Evolutionary conservation across 2,888 invertebrate species (phyloP), one percentile per base, ranked within the genome.

Genomic region (Candidula unifasciata): DNA sequence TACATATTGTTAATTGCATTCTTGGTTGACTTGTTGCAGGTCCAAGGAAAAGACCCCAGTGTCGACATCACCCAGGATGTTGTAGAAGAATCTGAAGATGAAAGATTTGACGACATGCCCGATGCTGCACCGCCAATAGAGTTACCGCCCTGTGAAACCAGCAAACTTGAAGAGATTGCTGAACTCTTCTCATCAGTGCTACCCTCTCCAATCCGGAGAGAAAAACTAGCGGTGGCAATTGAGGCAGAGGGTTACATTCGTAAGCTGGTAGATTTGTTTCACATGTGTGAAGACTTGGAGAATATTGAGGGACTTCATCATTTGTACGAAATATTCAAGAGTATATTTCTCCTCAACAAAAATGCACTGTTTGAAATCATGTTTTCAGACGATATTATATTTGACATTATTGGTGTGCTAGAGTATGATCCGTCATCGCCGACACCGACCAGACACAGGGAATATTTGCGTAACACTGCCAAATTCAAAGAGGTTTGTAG

Each of bases 11-110:
- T 44, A 60, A n/a, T 60, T 21, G 21, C 13, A 33, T 33, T 54
- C 68, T 30, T 30, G 16, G 13, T 33, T 52, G 13, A 73, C 83
- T 87, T 86, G 87, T 85, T 94, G 66, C 93, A 97, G 96, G 97
- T 99, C 66, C 99, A 99, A 95, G 99, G 99, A 64, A 98, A 98
- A 94, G 99, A 99, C 95, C 99, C 99, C 2, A 98, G 98, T 44
- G 98, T 99, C 86, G 98, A 99, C 94, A 97, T 99, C 87, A 99
- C 99, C 79, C 99, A 99, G 94, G 92, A 94, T 84, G 91, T 90
- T 64, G 91, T 91, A 57, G 92, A 93, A 85, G 94, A 93, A 84
- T 93, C 92, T 13, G 93, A 93, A 95, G 98, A 99, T 95, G 98
- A 99, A 93, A 95, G 98, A 78, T 98, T 97, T 94, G 98, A 99